Base-by-base conservation (phyloP, 2,113 vertebrate species). In the Anhinga rufa region DNA sequence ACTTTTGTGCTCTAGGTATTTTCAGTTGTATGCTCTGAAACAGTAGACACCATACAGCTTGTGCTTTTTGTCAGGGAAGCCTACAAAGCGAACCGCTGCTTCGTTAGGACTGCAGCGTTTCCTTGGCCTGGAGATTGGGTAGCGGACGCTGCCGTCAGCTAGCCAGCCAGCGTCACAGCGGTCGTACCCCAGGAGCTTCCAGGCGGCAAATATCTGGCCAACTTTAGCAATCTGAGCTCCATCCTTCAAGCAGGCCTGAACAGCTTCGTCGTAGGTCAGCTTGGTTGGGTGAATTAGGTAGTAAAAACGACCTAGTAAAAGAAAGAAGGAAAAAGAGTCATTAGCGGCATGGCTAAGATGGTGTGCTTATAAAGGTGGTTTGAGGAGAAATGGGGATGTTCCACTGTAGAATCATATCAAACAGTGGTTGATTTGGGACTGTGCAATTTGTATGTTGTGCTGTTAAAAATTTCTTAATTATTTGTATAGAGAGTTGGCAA, bases 41-140 rank as follows among this genome's bases (percentile, higher is more conserved):
- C 99, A 99, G 97, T 99, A 99, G 96, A 99, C 99, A 4, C 99
- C 99, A 0, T 99, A 99, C 17, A 99, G 98, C 98, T 99, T 99
- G 89, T 99, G 98, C 57, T 98, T 98, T 97, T 99, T 99, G 60
- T 99, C 98, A 2, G 99, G 99, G 96, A 99, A 99, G 29, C 99
- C 99, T 16, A 98, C 96, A 20, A 99, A 98, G 92, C 99, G 99
- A 88, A 99, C 99, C 0, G 99, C 99, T 25, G 99, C 98, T 94
- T 99, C 99, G 1, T 92, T 98, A n/a, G 99, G 99, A 91, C 99
- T 99, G 98, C 99, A 99, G 98, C 99, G 99, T 95, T 98, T 98
- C 75, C 99, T 98, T 2, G 99, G 99, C 87, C 98, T 98, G 31
- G 99, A 98, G 97, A 99, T 99, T 0, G 99, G 99, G 96, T 99